phyloP scores from a whole-genome alignment of 2,888 invertebrate species.

The Drosophila nr. perissopoda region DNA sequence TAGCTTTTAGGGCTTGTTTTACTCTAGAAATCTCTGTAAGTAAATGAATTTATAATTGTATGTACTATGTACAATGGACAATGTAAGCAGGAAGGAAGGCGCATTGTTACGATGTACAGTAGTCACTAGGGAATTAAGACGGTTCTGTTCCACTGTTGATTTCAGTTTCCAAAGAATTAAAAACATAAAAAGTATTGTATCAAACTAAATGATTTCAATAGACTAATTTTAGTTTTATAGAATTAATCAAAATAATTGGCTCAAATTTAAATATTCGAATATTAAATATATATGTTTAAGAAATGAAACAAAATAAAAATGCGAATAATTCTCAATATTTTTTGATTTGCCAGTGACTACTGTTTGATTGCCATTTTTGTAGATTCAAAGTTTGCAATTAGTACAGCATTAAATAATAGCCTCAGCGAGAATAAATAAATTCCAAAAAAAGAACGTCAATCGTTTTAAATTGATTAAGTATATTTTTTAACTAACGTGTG shows the following conservation, averaged over 20 bases:
- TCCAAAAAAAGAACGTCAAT: not conserved
- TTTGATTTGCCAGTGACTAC: not conserved
- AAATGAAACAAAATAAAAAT: not conserved
- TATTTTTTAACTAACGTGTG: slow-evolving; percentile 59
- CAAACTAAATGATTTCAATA: not conserved
- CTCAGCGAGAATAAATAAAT: slow-evolving; percentile 26
- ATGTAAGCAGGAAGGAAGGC: slow-evolving; percentile 8
- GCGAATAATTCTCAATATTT: not conserved
- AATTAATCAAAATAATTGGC: not conserved
- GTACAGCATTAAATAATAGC: not conserved
- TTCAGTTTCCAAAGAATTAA: not conserved
- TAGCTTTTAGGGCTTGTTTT: slow-evolving; percentile 51
- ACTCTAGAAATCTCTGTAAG: slow-evolving; percentile 18
- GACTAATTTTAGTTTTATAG: not conserved
- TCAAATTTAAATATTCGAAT: not conserved
- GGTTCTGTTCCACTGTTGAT: not conserved
- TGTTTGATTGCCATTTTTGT: slow-evolving; percentile 42
- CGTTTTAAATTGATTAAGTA: slow-evolving; percentile 31
- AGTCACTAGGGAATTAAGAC: not conserved
- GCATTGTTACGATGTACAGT: slow-evolving; percentile 32
- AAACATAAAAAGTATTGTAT: not conserved
- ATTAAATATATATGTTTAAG: not conserved
- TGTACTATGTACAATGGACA: slow-evolving; percentile 1
- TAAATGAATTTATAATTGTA: slow-evolving; percentile 11
- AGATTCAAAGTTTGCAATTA: slow-evolving; percentile 31